phyloP scores from a whole-genome alignment of 2,888 invertebrate genomes.

The Augiades crinisus region DNA sequence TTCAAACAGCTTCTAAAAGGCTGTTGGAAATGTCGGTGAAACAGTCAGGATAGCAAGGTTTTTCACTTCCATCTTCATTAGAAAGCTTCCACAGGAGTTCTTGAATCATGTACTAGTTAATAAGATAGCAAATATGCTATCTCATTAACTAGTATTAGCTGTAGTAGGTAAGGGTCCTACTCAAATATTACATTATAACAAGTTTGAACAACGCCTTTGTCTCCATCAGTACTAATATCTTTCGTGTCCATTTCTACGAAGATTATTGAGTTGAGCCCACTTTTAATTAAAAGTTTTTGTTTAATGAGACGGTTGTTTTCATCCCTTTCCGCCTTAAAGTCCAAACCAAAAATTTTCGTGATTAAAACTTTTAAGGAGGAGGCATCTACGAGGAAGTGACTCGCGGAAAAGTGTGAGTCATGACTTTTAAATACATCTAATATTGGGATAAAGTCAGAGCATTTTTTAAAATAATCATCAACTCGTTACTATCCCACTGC shows the following conservation, averaged over 20 bases:
- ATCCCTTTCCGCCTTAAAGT: slow-evolving; percentile 25
- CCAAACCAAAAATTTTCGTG: slow-evolving; percentile 30
- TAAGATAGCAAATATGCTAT: too few relatives aligned
- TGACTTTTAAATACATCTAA: slow-evolving; percentile 5
- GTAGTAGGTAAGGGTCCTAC: too few relatives aligned
- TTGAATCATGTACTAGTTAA: too few relatives aligned
- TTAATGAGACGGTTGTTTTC: slow-evolving; percentile 34
- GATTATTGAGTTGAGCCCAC: slow-evolving; percentile 32
- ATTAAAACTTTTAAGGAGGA: slow-evolving; percentile 33
- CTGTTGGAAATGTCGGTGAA: too few relatives aligned
- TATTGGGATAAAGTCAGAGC: too few relatives aligned
- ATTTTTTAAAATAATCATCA: too few relatives aligned
- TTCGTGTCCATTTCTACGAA: slow-evolving; percentile 25
- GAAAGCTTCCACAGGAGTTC: too few relatives aligned
- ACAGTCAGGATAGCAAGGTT: too few relatives aligned
- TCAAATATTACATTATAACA: neutral
- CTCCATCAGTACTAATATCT: slow-evolving; percentile 5
- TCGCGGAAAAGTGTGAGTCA: slow-evolving; percentile 7
- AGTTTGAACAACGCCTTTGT: slow-evolving; percentile 3
- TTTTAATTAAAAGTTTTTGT: slow-evolving; percentile 39
- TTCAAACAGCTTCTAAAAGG: too few relatives aligned
- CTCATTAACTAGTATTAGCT: too few relatives aligned
- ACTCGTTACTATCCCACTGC: too few relatives aligned
- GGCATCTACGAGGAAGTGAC: slow-evolving; percentile 7
- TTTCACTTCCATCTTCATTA: too few relatives aligned